phyloP scores from a whole-genome alignment of 1,140 invertebrate species.

The Polypedilum pembai region DNA sequence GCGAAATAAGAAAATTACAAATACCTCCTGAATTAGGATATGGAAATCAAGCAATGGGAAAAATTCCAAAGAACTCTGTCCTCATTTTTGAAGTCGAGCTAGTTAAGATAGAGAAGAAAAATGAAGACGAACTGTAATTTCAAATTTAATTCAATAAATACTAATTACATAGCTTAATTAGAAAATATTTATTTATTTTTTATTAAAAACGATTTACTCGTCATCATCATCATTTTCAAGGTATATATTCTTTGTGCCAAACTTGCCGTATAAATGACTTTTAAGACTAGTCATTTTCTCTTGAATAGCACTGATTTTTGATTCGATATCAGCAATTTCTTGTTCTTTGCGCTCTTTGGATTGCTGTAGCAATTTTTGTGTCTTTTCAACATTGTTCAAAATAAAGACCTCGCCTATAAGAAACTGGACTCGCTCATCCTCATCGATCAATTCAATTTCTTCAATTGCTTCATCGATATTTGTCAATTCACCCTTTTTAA shows the following conservation, averaged over 20 bases:
- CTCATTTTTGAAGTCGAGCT: slow-evolving; percentile 79
- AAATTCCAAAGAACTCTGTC: slow-evolving; percentile 71
- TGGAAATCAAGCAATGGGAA: slow-evolving; percentile 66
- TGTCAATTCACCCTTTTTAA: slow-evolving; percentile 82
- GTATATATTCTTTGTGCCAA: slow-evolving; percentile 1
- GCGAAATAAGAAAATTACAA: slow-evolving; percentile 74
- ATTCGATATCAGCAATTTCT: neutral
- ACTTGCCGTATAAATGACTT: neutral
- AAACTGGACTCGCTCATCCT: slow-evolving; percentile 73
- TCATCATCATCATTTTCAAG: slow-evolving; percentile 23
- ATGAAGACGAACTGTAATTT: slow-evolving; percentile 36
- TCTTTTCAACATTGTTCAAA: slow-evolving; percentile 63
- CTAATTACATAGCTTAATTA: neutral
- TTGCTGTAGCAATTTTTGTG: slow-evolving; percentile 50
- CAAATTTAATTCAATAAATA: neutral
- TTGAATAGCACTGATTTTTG: neutral
- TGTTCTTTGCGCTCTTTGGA: neutral
- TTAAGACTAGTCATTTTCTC: neutral
- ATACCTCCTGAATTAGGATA: slow-evolving; percentile 80
- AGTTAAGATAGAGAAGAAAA: slow-evolving; percentile 62
- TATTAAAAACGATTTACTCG: neutral
- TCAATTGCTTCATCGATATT: slow-evolving; percentile 88
- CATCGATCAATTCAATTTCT: slow-evolving; percentile 72
- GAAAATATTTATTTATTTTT: neutral
- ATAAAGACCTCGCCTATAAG: slow-evolving; percentile 87